These are phyloP conservation scores for Rattus norvegicus DNA, from an alignment of 2,113 vertebrate species.

Conservation along the genomic window GRCr8 NC_086027.1:44481001-44481500, in stretches of 20 bases:
- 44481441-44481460: not conserved
- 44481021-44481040: slow-evolving; percentile 94
- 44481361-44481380: not conserved
- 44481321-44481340: not conserved
- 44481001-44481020: slow-evolving; percentile 97
- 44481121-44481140: not conserved
- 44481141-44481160: not conserved
- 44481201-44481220: not conserved
- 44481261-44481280: not conserved
- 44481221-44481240: not conserved
- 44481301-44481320: not conserved
- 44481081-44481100: accelerated
- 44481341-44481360: not conserved
- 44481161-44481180: not conserved
- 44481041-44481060: not conserved
- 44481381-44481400: not conserved
- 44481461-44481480: not conserved
- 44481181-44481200: not conserved
- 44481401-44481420: slow-evolving; percentile 4
- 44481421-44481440: not conserved
- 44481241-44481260: accelerated
- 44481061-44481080: too few relatives aligned
- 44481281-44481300: not conserved
- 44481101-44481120: not conserved
- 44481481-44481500: not conserved